These are phyloP conservation scores for Trachelus troglodyta DNA, from an alignment of 2,888 invertebrate species.

Conservation along the genomic window DNA sequence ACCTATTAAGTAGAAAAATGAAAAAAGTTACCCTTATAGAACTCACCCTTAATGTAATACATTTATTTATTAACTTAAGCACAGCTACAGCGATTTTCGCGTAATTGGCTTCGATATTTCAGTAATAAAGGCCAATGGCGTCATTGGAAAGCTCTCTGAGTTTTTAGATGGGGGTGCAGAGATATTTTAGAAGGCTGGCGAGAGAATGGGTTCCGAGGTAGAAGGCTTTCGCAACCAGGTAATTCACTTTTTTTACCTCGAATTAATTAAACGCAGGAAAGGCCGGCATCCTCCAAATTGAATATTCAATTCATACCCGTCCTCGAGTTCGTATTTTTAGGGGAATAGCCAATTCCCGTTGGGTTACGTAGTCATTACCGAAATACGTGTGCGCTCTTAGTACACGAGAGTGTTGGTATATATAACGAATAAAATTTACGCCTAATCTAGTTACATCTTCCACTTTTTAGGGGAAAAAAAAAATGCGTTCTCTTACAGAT, in stretches of 20 bases:
- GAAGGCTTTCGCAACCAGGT: neutral
- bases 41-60: neutral
- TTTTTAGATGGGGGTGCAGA: neutral
- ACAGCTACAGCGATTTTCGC: neutral
- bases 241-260: neutral
- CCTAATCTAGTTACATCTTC: too few species aligned
- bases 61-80: neutral
- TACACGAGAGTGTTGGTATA: neutral
- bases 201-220: neutral
- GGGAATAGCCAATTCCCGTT: neutral
- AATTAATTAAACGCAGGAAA: neutral
- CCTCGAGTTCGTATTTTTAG: neutral
- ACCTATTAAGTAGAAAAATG: neutral
- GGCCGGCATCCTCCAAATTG: neutral
- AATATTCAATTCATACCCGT: neutral
- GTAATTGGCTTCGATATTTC: neutral
- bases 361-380: neutral
- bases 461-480: neutral
- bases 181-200: neutral
- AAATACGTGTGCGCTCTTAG: neutral
- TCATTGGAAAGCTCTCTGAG: neutral
- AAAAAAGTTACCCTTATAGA: neutral
- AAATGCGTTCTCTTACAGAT: neutral
- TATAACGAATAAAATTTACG: too few species aligned
- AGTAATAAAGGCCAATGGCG: neutral